Percentiles rank a stretch among this genome's conserved stretches.
These are phyloP conservation scores for Lampropteryx suffumata DNA, from an alignment of 2,888 invertebrate genomes.

Conservation along the genomic window DNA sequence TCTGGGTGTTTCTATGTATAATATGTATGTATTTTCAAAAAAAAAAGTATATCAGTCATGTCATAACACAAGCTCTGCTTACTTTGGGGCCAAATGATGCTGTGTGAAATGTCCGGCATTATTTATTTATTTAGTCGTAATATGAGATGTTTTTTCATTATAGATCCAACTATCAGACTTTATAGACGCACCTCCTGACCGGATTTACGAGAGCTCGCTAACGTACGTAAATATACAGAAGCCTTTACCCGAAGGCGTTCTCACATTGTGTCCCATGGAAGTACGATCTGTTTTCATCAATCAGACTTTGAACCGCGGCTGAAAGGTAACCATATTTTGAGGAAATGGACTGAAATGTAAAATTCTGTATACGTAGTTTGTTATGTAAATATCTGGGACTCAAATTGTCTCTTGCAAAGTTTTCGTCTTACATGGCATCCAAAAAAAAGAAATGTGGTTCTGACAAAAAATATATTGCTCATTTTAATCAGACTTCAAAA, in stretches of 20 bases:
- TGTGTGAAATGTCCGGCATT: too few relatives aligned
- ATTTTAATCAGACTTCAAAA: too few relatives aligned
- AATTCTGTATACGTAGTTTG: background rate
- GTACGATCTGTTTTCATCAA: conserved; percentile 78
- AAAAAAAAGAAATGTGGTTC: too few relatives aligned
- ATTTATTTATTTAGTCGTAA: too few relatives aligned
- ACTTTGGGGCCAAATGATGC: too few relatives aligned
- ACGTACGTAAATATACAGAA: conserved; percentile 71
- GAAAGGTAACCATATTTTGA: conserved; percentile 14
- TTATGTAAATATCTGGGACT: background rate
- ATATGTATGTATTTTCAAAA: too few relatives aligned
- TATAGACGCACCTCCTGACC: conserved; percentile 60
- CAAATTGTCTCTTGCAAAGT: too few relatives aligned
- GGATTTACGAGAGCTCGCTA: conserved; percentile 74
- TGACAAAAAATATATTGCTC: too few relatives aligned
- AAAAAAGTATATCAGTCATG: too few relatives aligned
- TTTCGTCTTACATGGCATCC: too few relatives aligned
- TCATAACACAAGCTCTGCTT: too few relatives aligned
- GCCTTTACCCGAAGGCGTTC: conserved; percentile 46
- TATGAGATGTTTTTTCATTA: conserved; percentile 36
- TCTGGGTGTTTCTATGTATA: too few relatives aligned
- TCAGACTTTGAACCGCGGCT: conserved; percentile 52
- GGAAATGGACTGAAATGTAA: conserved; percentile 21
- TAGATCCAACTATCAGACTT: conserved; percentile 79
- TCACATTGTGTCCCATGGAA: conserved; percentile 83